phyloP scores from a whole-genome alignment of 92 coral and sea anemone genomes.

The Umimayanthus kanabou region DNA sequence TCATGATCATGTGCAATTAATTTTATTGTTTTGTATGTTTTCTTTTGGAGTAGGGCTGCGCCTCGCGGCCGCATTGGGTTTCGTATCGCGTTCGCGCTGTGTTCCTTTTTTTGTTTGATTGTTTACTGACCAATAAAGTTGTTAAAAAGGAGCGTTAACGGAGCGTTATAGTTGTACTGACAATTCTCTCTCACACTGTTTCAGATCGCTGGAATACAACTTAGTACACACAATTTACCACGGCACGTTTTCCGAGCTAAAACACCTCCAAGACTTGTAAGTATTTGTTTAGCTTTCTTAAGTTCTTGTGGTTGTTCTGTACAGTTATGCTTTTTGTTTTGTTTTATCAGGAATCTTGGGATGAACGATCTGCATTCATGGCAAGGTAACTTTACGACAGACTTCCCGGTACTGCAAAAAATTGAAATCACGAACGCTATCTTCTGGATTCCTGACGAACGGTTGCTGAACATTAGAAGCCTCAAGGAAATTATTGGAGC shows the following conservation, averaged over 20 bases:
- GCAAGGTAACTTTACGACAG: conserved; percentile 54
- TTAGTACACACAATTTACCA: conserved; percentile 30
- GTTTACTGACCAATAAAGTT: too few species aligned
- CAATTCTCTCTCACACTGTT: not conserved
- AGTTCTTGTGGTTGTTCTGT: not conserved
- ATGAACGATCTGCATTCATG: conserved; percentile 61
- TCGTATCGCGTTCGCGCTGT: too few species aligned
- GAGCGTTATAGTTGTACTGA: not conserved
- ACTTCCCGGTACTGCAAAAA: conserved; percentile 53
- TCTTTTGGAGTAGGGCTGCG: too few species aligned
- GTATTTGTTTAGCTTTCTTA: not conserved
- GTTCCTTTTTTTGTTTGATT: too few species aligned
- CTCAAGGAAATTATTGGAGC: conserved; percentile 72
- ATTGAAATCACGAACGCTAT: conserved; percentile 71
- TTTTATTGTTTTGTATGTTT: too few species aligned
- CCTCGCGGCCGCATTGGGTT: too few species aligned
- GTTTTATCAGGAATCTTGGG: conserved; percentile 51
- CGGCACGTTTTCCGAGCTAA: conserved; percentile 41
- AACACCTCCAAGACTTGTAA: conserved; percentile 46
- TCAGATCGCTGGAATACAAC: conserved; percentile 52
- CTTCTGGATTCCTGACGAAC: conserved; percentile 68
- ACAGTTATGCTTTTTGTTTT: not conserved
- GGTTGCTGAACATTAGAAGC: conserved; percentile 53
- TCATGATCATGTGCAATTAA: too few species aligned
- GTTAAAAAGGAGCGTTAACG: too few species aligned